A percentile compares a stretch with the other conserved stretches of the same genome.
These are phyloP conservation scores for Scolopax mira DNA, from an alignment of 2,113 vertebrate species.

Conservation along the genomic window DNA sequence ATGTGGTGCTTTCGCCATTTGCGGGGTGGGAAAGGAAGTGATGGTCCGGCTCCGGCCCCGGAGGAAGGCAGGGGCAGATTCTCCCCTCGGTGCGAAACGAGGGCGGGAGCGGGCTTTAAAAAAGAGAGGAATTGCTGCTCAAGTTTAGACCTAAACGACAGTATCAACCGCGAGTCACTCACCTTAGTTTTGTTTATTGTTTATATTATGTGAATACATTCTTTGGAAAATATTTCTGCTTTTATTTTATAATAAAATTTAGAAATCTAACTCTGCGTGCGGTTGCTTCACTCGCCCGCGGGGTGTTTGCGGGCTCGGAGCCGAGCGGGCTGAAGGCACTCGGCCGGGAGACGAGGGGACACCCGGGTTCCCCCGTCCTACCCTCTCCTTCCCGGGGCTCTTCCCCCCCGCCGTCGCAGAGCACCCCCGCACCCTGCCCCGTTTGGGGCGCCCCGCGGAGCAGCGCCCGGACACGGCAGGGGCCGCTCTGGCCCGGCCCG, in stretches of 20 bases:
- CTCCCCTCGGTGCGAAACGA: not conserved
- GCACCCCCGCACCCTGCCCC: not conserved
- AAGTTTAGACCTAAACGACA: slow-evolving; percentile 40
- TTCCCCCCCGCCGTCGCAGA: not conserved
- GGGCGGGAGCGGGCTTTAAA: not conserved
- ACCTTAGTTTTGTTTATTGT: slow-evolving; percentile 69
- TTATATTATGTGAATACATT: slow-evolving; percentile 83
- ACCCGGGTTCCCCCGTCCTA: too few relatives aligned
- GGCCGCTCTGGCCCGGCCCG: not conserved
- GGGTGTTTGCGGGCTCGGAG: not conserved
- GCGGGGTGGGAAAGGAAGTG: slow-evolving; percentile 4
- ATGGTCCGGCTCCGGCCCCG: not conserved
- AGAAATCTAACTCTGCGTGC: slow-evolving; percentile 61
- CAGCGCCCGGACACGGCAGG: too few relatives aligned
- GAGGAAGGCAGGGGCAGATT: not conserved
- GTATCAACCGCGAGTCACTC: slow-evolving; percentile 52
- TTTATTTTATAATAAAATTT: slow-evolving; percentile 89
- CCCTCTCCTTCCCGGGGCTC: too few relatives aligned
- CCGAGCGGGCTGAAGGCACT: not conserved
- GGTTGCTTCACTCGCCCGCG: not conserved
- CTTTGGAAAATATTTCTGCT: slow-evolving; percentile 82
- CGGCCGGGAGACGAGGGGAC: too few relatives aligned
- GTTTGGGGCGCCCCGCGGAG: not conserved
- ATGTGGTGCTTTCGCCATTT: slow-evolving; percentile 48
- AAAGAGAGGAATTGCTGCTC: slow-evolving; percentile 37